These are phyloP conservation scores for Zaprionus ghesquierei DNA, from an alignment of 1,140 invertebrate species.

Conservation along the genomic window DNA sequence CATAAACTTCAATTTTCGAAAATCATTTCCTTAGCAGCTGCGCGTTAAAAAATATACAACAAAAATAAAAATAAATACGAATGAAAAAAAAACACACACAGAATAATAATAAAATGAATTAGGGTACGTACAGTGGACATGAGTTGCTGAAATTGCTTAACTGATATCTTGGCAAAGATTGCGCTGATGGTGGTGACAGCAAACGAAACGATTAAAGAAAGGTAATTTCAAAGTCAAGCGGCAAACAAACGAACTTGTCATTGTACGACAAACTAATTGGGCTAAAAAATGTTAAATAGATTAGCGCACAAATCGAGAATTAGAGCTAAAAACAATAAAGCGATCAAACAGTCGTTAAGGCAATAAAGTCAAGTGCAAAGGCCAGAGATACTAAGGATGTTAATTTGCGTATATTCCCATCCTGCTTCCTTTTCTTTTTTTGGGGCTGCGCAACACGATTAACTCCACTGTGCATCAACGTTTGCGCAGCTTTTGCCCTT, in stretches of 20 bases:
- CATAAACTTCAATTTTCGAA: slow-evolving; percentile 82
- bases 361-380: background rate
- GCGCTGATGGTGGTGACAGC: background rate
- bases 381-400: background rate
- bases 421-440: background rate
- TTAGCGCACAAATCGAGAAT: background rate
- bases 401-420: background rate
- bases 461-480: slow-evolving; percentile 48
- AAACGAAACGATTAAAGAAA: slow-evolving; percentile 28
- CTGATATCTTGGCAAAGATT: slow-evolving; percentile 33
- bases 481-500: slow-evolving; percentile 73
- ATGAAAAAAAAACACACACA: slow-evolving; percentile 35
- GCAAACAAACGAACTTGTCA: slow-evolving; percentile 33
- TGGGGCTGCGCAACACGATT: background rate
- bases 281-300: background rate
- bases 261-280: slow-evolving; percentile 17
- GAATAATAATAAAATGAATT: slow-evolving; percentile 66
- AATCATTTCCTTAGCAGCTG: slow-evolving; percentile 82
- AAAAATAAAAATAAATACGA: slow-evolving; percentile 48
- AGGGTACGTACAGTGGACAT: slow-evolving; percentile 72
- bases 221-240: slow-evolving; percentile 27
- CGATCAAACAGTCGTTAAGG: background rate
- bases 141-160: slow-evolving; percentile 41
- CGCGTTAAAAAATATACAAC: slow-evolving; percentile 58
- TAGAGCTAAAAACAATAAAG: background rate